Base-by-base conservation (phyloP, 1,140 invertebrate genomes). In the Medauroidea extradentata region DNA sequence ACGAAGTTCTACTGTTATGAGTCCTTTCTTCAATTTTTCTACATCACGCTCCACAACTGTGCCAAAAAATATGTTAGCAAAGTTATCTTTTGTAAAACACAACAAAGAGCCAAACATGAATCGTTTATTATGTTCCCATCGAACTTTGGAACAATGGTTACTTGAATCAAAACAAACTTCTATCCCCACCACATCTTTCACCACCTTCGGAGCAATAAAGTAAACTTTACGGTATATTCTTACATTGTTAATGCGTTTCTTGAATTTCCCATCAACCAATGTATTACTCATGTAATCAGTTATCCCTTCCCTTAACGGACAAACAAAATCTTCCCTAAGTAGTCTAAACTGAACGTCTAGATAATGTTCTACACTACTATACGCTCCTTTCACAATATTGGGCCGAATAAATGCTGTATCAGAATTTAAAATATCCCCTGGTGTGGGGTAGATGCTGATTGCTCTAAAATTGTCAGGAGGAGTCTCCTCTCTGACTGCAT, bases 311-410 rank as follows among this genome's bases (percentile, higher is more conserved):
- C 83, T 66, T 39, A 88, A 64, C 2, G 85, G 84, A 1, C 70
- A 67, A 39, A 82, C 75, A 72, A 86, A 87, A 72, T 93, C 90
- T 75, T 93, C 89, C 11, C 87, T 70, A 19, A 93, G 70, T 2
- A 92, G 72, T 9, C 87, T 73, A 66, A 89, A 90, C 64, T 93
- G 90, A 0, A 86, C 78, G 65, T 91, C 87, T 9, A 94, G 71
- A 68, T 94, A 94, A 63, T 90, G 82, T 24, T 87, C 78, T 0
- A 83, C 74, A 68, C 80, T 73, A 5, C 73, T 63, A 70, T 88
- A 91, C 0, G 72, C 66, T 2, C 85, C 87, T 25, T 80, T 63
- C 0, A 81, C 67, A 41, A 84, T 81, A 68, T 87, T 88, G 9
- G 78, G 72, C 2, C 82, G 72, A 8, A 88, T 60, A 71, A 78